Evolutionary conservation across 2,113 vertebrate genomes (phyloP), one percentile per base, ranked within the genome.

Genomic region (Nipponia nippon): DNA sequence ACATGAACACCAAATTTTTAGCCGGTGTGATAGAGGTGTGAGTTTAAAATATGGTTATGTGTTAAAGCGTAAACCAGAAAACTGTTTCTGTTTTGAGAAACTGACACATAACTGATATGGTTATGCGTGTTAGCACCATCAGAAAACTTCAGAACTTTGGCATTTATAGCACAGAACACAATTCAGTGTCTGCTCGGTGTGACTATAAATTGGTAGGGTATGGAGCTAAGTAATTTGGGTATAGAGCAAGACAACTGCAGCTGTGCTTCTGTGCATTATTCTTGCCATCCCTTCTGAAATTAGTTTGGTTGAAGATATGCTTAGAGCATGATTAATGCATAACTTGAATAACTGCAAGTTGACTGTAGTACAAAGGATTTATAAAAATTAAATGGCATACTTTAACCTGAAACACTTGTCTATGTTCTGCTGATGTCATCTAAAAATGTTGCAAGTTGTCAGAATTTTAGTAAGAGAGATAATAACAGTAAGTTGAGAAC

Each of bases 261-360:
- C 50, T 58, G 0, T 42, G 46, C n/a, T 73, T 38, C 44, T 10
- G 0, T 36, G 38, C 16, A 3, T 61, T 42, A 19, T 61, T 15
- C 27, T 70, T 59, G 40, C 47, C 14, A 6, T 32, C 55, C 25
- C 69, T 71, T 66, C 73, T 83, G 65, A 46, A 42, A 47, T 42
- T 3, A n/a, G 4, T 55, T 75, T 53, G 9, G 38, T 3, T 10
- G 4, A 50, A 63, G 44, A 21, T 46, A 4, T 2, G 0, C n/a
- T 46, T 38, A 23, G 40, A 69, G 49, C n/a, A 9, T 59, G 70
- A 53, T 55, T 89, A n/a, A 36, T 67, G 52, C 42, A 8, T 26
- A 59, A 42, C 67, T 65, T 52, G 52, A 67, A 5, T 50, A 62
- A 87, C 78, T 87, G 55, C 29, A 50, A 16, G 22, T 7, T 36